phyloP scores from a whole-genome alignment of 53 echinoderm and acorn worm genomes.

The Paracentrotus lividus region DNA sequence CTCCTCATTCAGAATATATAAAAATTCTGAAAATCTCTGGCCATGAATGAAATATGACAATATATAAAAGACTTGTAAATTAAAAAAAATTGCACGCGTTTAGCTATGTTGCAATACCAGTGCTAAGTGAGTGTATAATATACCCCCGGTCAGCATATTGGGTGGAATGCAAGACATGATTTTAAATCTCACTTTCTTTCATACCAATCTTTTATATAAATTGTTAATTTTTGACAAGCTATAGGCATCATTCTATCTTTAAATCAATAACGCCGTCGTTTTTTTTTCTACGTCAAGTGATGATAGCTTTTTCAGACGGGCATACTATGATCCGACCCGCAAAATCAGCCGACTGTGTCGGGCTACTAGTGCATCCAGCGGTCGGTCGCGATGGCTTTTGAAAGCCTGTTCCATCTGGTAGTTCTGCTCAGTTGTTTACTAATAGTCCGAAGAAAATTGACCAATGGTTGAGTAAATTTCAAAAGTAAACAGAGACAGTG shows the following conservation, averaged over 20 bases:
- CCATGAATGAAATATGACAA: too few relatives aligned
- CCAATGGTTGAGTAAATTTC: not conserved
- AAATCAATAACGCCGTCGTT: not conserved
- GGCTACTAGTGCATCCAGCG: not conserved
- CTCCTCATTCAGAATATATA: too few relatives aligned
- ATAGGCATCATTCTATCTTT: not conserved
- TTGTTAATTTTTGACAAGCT: too few relatives aligned
- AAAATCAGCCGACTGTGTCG: slow-evolving; percentile 23
- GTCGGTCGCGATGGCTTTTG: not conserved
- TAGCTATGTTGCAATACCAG: too few relatives aligned
- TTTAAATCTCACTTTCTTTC: too few relatives aligned
- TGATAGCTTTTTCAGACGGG: not conserved
- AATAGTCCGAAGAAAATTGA: not conserved
- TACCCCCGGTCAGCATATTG: too few relatives aligned
- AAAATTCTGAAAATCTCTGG: too few relatives aligned
- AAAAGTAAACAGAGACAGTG: not conserved
- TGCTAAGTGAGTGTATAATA: too few relatives aligned
- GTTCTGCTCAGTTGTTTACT: slow-evolving; percentile 22
- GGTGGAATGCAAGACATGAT: too few relatives aligned
- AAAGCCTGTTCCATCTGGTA: not conserved
- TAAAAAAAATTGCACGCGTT: too few relatives aligned
- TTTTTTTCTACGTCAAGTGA: not conserved
- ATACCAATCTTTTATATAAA: too few relatives aligned
- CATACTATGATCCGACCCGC: slow-evolving; percentile 1
- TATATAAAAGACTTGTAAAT: too few relatives aligned